Conservation (phyloP, 1,140 invertebrate genomes). For the Temnothorax longispinosus region DNA sequence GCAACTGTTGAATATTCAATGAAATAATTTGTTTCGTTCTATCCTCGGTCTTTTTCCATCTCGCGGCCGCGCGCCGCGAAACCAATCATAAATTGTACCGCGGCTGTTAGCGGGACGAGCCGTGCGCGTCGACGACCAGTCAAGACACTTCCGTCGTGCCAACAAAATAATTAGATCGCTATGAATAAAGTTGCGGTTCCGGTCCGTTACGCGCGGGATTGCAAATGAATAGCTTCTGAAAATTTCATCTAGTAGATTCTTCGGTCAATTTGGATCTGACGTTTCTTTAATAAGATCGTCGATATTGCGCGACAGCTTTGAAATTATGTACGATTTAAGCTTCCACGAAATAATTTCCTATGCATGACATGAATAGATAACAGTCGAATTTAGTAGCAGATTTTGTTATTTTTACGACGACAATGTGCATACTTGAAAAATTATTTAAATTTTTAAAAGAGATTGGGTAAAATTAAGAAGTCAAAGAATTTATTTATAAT, state of each 20-base stretch:
- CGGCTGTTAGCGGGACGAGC: slow-evolving; percentile 50
- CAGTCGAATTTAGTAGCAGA: background rate
- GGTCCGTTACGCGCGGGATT: background rate
- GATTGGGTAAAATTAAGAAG: background rate
- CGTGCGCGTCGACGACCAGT: slow-evolving; percentile 30
- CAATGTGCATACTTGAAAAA: no score
- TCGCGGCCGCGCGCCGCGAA: slow-evolving; percentile 24
- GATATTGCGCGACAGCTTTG: background rate
- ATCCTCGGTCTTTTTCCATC: slow-evolving; percentile 45
- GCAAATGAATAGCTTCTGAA: slow-evolving; percentile 27
- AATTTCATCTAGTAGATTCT: background rate
- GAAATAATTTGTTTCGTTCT: slow-evolving; percentile 61
- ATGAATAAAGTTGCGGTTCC: slow-evolving; percentile 43
- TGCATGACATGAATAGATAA: background rate
- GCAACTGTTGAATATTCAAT: slow-evolving; percentile 63
- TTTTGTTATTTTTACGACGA: background rate
- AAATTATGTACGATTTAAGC: background rate
- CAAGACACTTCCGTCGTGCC: slow-evolving; percentile 37
- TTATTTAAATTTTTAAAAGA: background rate
- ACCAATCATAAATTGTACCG: slow-evolving; percentile 55
- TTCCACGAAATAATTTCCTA: background rate
- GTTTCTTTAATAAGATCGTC: background rate
- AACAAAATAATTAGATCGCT: slow-evolving; percentile 49
- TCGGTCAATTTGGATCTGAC: background rate
- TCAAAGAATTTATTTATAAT: background rate